Evolutionary conservation across 2,113 vertebrate species (phyloP).

Genomic region (Shinisaurus crocodilurus): DNA sequence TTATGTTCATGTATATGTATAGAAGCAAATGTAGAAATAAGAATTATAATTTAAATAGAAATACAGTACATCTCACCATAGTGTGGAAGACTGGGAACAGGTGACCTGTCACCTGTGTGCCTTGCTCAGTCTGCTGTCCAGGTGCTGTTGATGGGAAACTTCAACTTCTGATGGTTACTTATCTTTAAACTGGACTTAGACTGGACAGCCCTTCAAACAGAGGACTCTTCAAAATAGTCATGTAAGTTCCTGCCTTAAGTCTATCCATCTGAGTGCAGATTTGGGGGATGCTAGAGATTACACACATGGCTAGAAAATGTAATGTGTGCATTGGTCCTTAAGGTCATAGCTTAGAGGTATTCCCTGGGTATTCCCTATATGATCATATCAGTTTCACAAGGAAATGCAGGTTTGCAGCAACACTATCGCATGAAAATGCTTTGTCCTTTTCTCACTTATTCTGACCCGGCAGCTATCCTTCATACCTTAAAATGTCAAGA

Average conservation of each 20-base stretch:
- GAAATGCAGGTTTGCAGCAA: background rate
- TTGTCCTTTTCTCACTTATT: background rate
- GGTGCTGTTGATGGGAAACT: too few relatives aligned
- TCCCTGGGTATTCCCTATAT: background rate
- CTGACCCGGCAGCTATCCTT: background rate
- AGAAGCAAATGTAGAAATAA: too few relatives aligned
- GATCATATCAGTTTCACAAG: background rate
- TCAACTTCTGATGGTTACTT: too few relatives aligned
- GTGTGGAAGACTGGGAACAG: background rate
- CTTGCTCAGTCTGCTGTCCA: too few relatives aligned
- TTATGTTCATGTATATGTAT: too few relatives aligned
- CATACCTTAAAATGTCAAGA: background rate
- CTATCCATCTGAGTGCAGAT: background rate
- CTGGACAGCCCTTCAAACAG: too few relatives aligned
- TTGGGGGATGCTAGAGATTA: background rate
- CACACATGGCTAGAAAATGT: background rate
- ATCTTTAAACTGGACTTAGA: too few relatives aligned
- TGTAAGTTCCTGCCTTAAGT: background rate
- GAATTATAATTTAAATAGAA: too few relatives aligned
- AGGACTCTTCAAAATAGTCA: background rate
- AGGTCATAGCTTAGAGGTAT: background rate
- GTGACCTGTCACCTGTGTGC: too few relatives aligned
- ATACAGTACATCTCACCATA: too few relatives aligned
- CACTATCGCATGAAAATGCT: background rate
- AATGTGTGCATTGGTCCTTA: background rate